Base-by-base conservation (phyloP, 2,113 vertebrate species). In the Gallinago undulata region DNA sequence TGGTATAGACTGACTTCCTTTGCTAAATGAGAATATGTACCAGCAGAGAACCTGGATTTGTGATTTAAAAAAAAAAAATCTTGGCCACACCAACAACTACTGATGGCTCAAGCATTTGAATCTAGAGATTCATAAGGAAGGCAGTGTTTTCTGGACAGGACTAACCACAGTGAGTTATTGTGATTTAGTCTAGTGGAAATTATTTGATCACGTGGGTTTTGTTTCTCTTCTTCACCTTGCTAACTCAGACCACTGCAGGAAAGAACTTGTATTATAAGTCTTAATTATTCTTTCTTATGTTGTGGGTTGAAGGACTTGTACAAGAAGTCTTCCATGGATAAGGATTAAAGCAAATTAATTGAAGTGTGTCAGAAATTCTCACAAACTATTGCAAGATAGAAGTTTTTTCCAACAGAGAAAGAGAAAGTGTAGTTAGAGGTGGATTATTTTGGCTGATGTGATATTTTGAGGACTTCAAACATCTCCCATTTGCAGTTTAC, bases 21-120 rank as follows among this genome's bases (percentile, higher is more conserved):
- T 59, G 33, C 17, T 72, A 72, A n/a, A 53, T 63, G 30, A 82
- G 27, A 89, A 27, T 28, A 24, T 12, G 2, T 25, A 68, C 21
- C 23, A 82, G 50, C 28, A 77, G 37, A 30, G 4, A 84, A 39
- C 37, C 28, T 75, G 19, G 3, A 47, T 30, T 67, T 87, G 35
- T 67, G 30, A 56, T 48, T 47, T 68, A 19, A 78, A 94, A 72
- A 16, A 78, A 94, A 94, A 82, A 51, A 33, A 55, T 17, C 12
- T 45, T 69, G n/a, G 23, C 14, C 17, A 1, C 13, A 41, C 31
- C 7, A 1, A 12, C 2, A 19, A 5, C 48, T 28, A 5, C 43
- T 68, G 25, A 51, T 78, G 14, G 18, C 56, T 90, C 30, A 30
- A 56, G 7, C 3, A 48, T 35, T 68, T 87, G 43, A 77, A 84